Evolutionary conservation across 2,888 invertebrate genomes (phyloP), one percentile per base, ranked within the genome.

Genomic region (Drosophila neonasuta): DNA sequence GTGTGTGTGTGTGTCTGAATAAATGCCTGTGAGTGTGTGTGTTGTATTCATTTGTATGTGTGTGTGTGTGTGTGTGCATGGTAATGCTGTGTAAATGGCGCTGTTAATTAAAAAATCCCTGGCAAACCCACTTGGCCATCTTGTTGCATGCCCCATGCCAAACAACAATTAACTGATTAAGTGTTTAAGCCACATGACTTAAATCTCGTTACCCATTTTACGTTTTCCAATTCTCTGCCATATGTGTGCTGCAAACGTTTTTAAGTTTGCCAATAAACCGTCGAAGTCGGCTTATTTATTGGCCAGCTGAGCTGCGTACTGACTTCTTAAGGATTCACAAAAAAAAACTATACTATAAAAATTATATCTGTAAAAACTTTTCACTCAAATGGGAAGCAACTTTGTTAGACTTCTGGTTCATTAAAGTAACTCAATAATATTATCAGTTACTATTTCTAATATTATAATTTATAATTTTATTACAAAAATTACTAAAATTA

Each of bases 141-240:
- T 65, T 71, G 45, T 65, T 58, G 71, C 49, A 20, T 56, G 63
- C 61, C 15, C 15, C 52, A 50, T 50, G 54, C 72, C 72, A 74
- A 69, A 57, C 74, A 79, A 75, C 82, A 83, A 83, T 83, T 87
- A 83, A 83, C 87, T 83, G 87, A 83, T 83, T 87, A 85, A 83
- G 77, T 72, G 82, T 62, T 77, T 79, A 75, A 83, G 81, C 84
- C 72, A 51, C 49, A 62, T 68, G 78, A 74, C 72, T 70, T 77
- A 68, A 80, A 74, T 63, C 11, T 58, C 56, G 50, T 58, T 76
- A 61, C 46, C 60, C 68, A 61, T 67, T 56, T 56, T 49, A 62
- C 46, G n/a, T 1, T 24, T 30, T 32, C 34, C 32, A 24, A 24
- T 15, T 9, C 39, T 20, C 13, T 8, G 11, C 30, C 13, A 52